These are phyloP conservation scores for Trimorus sp. DNA, from an alignment of 2,888 invertebrate genomes.

Conservation along the genomic window DNA sequence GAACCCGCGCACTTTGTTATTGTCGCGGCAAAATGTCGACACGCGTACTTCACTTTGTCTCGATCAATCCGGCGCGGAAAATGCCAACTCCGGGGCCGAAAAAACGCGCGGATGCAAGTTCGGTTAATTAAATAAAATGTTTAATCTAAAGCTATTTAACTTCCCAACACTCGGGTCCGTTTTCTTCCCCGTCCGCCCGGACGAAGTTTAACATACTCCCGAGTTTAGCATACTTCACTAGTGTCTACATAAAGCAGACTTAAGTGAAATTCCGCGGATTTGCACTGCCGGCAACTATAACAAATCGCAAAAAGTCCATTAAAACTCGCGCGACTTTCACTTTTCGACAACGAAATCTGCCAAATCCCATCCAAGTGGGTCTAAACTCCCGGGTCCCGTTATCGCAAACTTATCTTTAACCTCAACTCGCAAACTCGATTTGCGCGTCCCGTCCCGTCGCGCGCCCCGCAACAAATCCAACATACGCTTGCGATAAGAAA, in stretches of 20 bases:
- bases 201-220: constrained; percentile 53
- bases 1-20: too few relatives aligned
- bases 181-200: constrained; percentile 43
- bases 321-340: constrained; percentile 56
- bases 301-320: constrained; percentile 57
- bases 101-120: constrained; percentile 4
- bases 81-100: constrained; percentile 1
- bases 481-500: constrained; percentile 54
- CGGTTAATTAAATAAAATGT: constrained; percentile 51
- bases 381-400: constrained; percentile 48
- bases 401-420: constrained; percentile 59
- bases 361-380: constrained; percentile 55
- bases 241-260: constrained; percentile 50
- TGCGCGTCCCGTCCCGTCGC: neutral
- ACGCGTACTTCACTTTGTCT: too few relatives aligned
- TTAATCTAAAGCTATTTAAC: constrained; percentile 54
- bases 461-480: constrained; percentile 42
- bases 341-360: constrained; percentile 58
- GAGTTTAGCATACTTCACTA: constrained; percentile 50
- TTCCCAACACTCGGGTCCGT: constrained; percentile 39
- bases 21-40: too few relatives aligned
- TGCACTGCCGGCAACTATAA: constrained; percentile 45
- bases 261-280: constrained; percentile 53
- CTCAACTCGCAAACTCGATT: constrained; percentile 60
- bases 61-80: neutral